Conservation (phyloP, 1,140 invertebrate species). For the Ceratina japonica region DNA sequence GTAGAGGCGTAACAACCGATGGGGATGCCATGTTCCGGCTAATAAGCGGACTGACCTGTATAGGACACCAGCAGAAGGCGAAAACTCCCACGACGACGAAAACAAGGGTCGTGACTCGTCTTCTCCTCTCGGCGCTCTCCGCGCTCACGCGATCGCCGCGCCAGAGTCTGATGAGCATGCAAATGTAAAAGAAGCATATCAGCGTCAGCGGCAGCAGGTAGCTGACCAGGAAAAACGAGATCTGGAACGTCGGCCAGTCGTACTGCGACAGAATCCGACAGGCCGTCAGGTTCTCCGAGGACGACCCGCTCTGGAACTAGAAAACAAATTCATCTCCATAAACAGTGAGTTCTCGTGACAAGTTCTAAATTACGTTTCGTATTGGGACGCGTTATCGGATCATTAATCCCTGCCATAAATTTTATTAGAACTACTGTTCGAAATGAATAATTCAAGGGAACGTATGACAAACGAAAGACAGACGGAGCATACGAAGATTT, state of each 20-base stretch:
- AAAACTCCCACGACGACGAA: slow-evolving; percentile 96
- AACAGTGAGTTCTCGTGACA: not conserved
- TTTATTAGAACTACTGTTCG: too few relatives aligned
- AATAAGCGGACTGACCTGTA: slow-evolving; percentile 85
- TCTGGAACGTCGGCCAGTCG: slow-evolving; percentile 80
- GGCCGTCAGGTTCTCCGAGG: slow-evolving; percentile 62
- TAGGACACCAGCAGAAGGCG: slow-evolving; percentile 96
- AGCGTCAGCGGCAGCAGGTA: slow-evolving; percentile 92
- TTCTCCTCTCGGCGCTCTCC: slow-evolving; percentile 90
- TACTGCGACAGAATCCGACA: slow-evolving; percentile 73
- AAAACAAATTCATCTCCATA: slow-evolving; percentile 56
- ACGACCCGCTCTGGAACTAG: slow-evolving; percentile 60
- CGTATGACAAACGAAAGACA: too few relatives aligned
- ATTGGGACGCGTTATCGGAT: too few relatives aligned
- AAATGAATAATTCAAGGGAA: too few relatives aligned
- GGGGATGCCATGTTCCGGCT: too few relatives aligned
- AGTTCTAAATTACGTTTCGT: too few relatives aligned
- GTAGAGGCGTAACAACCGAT: too few relatives aligned
- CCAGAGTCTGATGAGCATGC: slow-evolving; percentile 94
- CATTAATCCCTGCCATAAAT: too few relatives aligned
- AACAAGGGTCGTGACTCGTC: slow-evolving; percentile 95
- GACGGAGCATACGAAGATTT: too few relatives aligned
- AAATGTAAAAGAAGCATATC: slow-evolving; percentile 93
- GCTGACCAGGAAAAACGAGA: slow-evolving; percentile 91
- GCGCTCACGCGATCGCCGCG: slow-evolving; percentile 86